Conservation (phyloP, 2,797 vertebrate genomes). For the Chelonia mydas region DNA sequence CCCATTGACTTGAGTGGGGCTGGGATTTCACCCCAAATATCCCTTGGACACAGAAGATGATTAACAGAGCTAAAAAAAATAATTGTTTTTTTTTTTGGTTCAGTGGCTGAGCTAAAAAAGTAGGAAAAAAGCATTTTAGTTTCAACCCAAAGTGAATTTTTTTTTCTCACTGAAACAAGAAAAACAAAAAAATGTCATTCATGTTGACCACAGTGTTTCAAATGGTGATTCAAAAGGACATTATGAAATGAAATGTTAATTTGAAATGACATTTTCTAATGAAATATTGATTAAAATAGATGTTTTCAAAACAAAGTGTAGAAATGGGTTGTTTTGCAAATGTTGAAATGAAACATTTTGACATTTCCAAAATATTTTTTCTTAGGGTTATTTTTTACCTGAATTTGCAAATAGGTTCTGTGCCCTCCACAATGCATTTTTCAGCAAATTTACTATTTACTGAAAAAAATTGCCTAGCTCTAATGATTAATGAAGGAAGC, state of each 20-base stretch:
- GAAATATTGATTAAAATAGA: background rate
- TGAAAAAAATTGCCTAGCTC: background rate
- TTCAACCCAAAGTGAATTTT: background rate
- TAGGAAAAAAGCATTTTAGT: background rate
- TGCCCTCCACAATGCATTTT: background rate
- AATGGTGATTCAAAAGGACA: background rate
- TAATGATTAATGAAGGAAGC: background rate
- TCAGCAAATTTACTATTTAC: background rate
- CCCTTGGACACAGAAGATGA: background rate
- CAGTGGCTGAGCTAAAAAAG: background rate
- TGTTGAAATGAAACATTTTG: background rate
- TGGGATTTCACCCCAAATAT: background rate
- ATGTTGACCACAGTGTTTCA: background rate
- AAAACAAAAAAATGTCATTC: background rate
- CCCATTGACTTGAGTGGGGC: background rate
- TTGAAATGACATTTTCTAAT: background rate
- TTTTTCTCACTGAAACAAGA: background rate
- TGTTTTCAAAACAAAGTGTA: background rate
- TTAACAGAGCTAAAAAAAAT: background rate
- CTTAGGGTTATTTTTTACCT: background rate
- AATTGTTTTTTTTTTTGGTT: background rate
- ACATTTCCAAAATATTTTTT: background rate
- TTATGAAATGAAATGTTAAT: background rate
- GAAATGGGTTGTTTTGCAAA: background rate
- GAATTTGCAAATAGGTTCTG: background rate